Evolutionary conservation across 2,113 vertebrate genomes (phyloP), one percentile per base, ranked within the genome.

Genomic region (Varanus komodoensis): DNA sequence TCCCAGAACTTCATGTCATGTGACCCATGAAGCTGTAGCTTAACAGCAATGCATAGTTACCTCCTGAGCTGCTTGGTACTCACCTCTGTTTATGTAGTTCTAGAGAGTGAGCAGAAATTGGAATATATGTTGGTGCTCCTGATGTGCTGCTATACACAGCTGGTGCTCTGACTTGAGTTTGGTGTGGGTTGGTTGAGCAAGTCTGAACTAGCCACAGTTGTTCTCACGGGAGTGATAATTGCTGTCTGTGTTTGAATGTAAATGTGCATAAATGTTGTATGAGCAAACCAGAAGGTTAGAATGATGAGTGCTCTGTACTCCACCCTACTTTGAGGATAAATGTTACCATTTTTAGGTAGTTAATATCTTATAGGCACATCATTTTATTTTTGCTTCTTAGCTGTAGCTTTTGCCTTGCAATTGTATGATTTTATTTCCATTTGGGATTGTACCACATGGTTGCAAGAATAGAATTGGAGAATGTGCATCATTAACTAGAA

Each of bases 381-480:
- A n/a, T 73, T 27, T 29, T 69, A 12, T 32, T 73, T 73, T 64
- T 64, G 11, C n/a, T 32, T 73, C 29, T 73, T 73, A 32, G 8
- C 71, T 32, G 71, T 73, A 73, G 32, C 32, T 73, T 73, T 73
- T 73, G 6, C 29, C 29, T 29, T 32, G 27, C 1, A 9, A n/a
- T 29, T 32, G 71, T 29, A 73, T 73, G 71, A 73, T 73, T 27
- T 27, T 69, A 5, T n/a, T 73, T 9, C 23, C 27, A 69, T 69
- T 69, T 73, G 71, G n/a, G 29, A 14, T 9, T 73, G 52, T n/a
- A 34, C n/a, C 27, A 44, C 12, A 25, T 83, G 8, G 21, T 83
- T 83, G 57, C 64, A 83, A 19, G 67, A 80, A 69, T 91, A 8
- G 67, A 32, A 89, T 54, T n/a, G 84, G 91, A 1, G 69, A 61